phyloP scores from a whole-genome alignment of 2,797 vertebrate genomes.

The Acanthurus tractus region DNA sequence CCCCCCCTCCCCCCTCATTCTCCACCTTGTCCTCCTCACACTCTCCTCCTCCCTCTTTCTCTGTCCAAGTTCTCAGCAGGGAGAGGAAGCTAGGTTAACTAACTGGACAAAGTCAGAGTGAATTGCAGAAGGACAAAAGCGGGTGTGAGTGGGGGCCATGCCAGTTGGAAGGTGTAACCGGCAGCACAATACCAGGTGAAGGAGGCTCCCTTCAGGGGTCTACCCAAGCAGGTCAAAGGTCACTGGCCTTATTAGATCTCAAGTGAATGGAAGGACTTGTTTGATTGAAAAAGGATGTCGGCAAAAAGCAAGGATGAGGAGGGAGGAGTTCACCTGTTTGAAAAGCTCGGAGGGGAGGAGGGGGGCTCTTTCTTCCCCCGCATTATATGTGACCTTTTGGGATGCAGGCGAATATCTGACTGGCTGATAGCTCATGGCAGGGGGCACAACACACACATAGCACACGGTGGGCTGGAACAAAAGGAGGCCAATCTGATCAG shows the following conservation, averaged over 20 bases:
- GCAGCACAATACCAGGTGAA: slow-evolving; percentile 92
- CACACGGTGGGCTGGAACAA: slow-evolving; percentile 20
- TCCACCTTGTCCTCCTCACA: slow-evolving; percentile 30
- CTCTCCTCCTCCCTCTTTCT: slow-evolving; percentile 56
- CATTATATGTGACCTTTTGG: slow-evolving; percentile 56
- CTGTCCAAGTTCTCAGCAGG: slow-evolving; percentile 83
- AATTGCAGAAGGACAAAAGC: slow-evolving; percentile 89
- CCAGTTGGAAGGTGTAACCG: slow-evolving; percentile 88
- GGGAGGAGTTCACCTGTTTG: slow-evolving; percentile 68
- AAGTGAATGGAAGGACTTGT: slow-evolving; percentile 83
- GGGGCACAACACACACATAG: slow-evolving; percentile 48
- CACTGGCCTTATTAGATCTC: slow-evolving; percentile 88
- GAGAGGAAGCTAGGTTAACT: slow-evolving; percentile 94
- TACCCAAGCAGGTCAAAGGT: slow-evolving; percentile 87
- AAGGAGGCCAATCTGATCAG: slow-evolving; percentile 53
- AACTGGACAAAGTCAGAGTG: slow-evolving; percentile 94
- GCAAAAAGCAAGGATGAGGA: slow-evolving; percentile 50
- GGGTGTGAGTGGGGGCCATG: slow-evolving; percentile 86
- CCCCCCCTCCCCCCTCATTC: neutral
- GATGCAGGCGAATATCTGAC: slow-evolving; percentile 72
- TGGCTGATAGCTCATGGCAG: slow-evolving; percentile 68
- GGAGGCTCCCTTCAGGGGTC: slow-evolving; percentile 85
- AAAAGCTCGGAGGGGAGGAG: slow-evolving; percentile 52
- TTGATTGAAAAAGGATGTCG: slow-evolving; percentile 72
- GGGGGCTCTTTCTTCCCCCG: slow-evolving; percentile 23